Percentiles rank a stretch among this genome's conserved stretches.
Evolutionary conservation across 2,797 vertebrate species (phyloP).

Genomic region (Acanthurus leucopareius): DNA sequence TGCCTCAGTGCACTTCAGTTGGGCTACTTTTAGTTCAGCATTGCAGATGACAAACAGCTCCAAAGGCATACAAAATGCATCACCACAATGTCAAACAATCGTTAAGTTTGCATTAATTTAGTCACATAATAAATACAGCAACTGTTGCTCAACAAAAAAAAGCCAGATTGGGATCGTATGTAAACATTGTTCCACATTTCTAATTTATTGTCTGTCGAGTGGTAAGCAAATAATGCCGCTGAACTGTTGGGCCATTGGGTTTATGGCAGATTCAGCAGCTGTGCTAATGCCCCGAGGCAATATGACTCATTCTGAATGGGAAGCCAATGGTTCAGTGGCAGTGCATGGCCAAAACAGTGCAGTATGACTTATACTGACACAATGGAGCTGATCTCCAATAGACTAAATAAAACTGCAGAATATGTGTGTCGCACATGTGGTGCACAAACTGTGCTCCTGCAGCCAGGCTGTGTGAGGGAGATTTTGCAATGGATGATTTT

Average conservation of each 20-base stretch:
- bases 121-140: slow-evolving; percentile 30
- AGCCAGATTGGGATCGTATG: slow-evolving; percentile 57
- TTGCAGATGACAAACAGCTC: slow-evolving; percentile 41
- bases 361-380: slow-evolving; percentile 23
- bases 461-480: not conserved
- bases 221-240: slow-evolving; percentile 47
- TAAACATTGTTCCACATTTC: slow-evolving; percentile 69
- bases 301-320: slow-evolving; percentile 59
- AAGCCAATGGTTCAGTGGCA: slow-evolving; percentile 53
- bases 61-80: slow-evolving; percentile 45
- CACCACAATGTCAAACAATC: slow-evolving; percentile 44
- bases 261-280: slow-evolving; percentile 70
- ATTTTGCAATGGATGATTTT: not conserved
- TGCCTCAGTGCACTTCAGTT: slow-evolving; percentile 47
- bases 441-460: not conserved
- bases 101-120: slow-evolving; percentile 55
- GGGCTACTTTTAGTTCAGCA: slow-evolving; percentile 35
- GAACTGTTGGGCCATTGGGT: slow-evolving; percentile 44
- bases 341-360: slow-evolving; percentile 25
- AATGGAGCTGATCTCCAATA: slow-evolving; percentile 15
- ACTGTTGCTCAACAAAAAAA: slow-evolving; percentile 30
- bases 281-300: slow-evolving; percentile 56
- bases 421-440: not conserved
- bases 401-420: slow-evolving; percentile 6
- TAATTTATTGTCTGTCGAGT: slow-evolving; percentile 59